phyloP scores from a whole-genome alignment of 92 coral and sea anemone genomes.

The Phymanthus crucifer region DNA sequence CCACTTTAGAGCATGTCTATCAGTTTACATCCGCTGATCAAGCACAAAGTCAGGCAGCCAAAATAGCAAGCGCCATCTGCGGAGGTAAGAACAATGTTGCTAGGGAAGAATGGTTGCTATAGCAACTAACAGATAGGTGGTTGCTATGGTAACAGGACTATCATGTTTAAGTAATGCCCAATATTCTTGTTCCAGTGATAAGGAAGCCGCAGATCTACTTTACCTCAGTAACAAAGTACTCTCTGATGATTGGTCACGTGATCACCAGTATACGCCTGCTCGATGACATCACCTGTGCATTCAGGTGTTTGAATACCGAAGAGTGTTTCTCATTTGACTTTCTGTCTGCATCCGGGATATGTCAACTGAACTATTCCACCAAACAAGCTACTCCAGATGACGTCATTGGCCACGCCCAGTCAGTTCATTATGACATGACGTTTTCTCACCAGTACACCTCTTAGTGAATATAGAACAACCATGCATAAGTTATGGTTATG shows the following conservation, averaged over 20 bases:
- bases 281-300: constrained; percentile 54
- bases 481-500: too few species aligned
- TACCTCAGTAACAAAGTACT: constrained; percentile 6
- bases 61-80: constrained; percentile 22
- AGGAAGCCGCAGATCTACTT: constrained; percentile 35
- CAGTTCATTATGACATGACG: constrained; percentile 58
- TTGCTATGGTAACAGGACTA: background rate
- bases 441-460: constrained; percentile 15
- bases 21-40: constrained; percentile 16
- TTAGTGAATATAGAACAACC: background rate
- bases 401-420: constrained; percentile 30
- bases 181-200: constrained; percentile 1
- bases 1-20: constrained; percentile 17
- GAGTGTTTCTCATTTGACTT: constrained; percentile 61
- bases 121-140: too few species aligned
- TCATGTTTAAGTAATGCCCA: background rate
- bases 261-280: constrained; percentile 29
- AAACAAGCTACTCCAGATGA: constrained; percentile 26
- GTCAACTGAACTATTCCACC: constrained; percentile 55
- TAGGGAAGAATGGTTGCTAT: background rate
- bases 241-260: constrained; percentile 37
- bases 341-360: constrained; percentile 17
- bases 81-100: constrained; percentile 22
- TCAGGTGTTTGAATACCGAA: constrained; percentile 44
- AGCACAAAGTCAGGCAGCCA: background rate